A percentile compares a stretch with the other conserved stretches of the same genome.
These are phyloP conservation scores for Caerostris extrusa DNA, from an alignment of 1,140 invertebrate genomes.

Conservation along the genomic window DNA sequence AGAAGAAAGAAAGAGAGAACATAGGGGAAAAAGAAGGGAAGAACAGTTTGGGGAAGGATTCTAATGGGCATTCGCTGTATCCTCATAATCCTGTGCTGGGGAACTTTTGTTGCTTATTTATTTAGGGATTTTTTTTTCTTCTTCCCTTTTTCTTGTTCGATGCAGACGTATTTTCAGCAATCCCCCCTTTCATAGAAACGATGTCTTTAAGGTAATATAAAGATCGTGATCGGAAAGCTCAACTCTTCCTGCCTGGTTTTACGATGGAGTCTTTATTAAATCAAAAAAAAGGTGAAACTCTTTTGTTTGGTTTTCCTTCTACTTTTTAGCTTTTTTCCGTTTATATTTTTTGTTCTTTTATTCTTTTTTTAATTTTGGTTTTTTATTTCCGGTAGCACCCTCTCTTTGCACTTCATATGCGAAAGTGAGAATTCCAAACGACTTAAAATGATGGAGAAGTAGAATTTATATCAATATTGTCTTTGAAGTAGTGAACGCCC, in stretches of 20 bases:
- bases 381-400: neutral
- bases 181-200: conserved; percentile 57
- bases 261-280: conserved; percentile 46
- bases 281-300: conserved; percentile 39
- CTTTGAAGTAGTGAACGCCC: neutral
- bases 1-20: conserved; percentile 14
- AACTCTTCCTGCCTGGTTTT: neutral
- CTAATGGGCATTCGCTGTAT: conserved; percentile 64
- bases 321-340: neutral
- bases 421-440: neutral
- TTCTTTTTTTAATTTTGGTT: neutral
- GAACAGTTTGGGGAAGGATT: conserved; percentile 55
- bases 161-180: conserved; percentile 52
- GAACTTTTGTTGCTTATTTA: conserved; percentile 50
- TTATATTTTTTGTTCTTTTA: neutral
- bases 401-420: neutral
- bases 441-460: neutral
- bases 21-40: neutral
- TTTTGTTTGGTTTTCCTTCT: conserved; percentile 23
- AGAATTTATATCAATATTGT: neutral
- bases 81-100: conserved; percentile 53
- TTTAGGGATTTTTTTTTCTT: neutral
- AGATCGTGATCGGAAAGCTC: conserved; percentile 47
- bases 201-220: conserved; percentile 59
- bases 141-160: neutral